phyloP scores from a whole-genome alignment of 2,113 vertebrate genomes.

The Xyliphius kryptos region DNA sequence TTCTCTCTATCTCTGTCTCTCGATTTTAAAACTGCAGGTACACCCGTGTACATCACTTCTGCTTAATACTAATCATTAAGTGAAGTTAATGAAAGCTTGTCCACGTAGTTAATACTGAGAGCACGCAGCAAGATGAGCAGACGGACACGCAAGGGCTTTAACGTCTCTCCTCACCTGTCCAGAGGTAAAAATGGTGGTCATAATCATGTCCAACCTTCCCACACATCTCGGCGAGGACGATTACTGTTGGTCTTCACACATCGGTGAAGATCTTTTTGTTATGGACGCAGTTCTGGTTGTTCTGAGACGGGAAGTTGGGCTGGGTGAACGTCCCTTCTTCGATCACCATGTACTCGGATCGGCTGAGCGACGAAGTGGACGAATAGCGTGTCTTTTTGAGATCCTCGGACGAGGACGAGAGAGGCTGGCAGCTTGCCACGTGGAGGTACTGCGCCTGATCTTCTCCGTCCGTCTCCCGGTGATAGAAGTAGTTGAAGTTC shows the following conservation, averaged over 20 bases:
- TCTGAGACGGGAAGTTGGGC: conserved; percentile 78
- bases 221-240: too few species aligned
- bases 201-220: conserved; percentile 1
- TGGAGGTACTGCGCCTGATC: conserved; percentile 95
- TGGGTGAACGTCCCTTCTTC: conserved; percentile 89
- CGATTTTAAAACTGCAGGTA: too few species aligned
- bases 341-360: conserved; percentile 95
- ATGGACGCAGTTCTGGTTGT: conserved; percentile 87
- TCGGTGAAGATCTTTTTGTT: conserved; percentile 97
- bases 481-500: conserved; percentile 98
- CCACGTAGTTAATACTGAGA: too few species aligned
- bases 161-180: too few species aligned
- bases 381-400: conserved; percentile 82
- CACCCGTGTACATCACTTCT: too few species aligned
- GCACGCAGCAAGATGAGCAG: too few species aligned
- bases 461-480: conserved; percentile 92
- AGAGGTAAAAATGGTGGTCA: too few species aligned
- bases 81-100: too few species aligned
- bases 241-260: too few species aligned
- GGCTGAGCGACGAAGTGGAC: conserved; percentile 92
- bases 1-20: too few species aligned
- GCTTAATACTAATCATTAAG: too few species aligned
- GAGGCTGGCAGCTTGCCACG: conserved; percentile 89
- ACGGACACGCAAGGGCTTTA: too few species aligned
- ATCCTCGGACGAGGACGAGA: conserved; percentile 77